Evolutionary conservation across 1,140 invertebrate species (phyloP).

Genomic region (Ridgeia piscesae): DNA sequence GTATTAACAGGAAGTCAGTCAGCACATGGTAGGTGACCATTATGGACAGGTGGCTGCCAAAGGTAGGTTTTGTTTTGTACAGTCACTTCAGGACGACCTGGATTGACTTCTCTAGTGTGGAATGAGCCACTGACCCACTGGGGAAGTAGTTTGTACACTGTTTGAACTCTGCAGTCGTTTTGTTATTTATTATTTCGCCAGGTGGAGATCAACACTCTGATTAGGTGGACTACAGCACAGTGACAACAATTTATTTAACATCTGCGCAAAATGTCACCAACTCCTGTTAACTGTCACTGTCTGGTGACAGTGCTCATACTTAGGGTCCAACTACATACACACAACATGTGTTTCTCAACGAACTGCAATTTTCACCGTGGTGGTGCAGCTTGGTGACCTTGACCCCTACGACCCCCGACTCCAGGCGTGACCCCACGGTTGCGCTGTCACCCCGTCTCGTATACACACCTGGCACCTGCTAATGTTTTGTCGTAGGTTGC

Average conservation of each 20-base stretch:
- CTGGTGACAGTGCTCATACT: too few species aligned
- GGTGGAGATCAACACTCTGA: neutral
- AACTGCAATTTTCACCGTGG: too few species aligned
- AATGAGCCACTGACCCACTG: neutral
- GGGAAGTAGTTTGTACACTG: neutral
- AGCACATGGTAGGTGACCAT: too few species aligned
- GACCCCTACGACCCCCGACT: neutral
- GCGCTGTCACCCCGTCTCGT: slow-evolving; percentile 16
- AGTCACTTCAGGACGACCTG: too few species aligned
- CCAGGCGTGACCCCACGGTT: neutral
- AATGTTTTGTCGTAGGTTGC: slow-evolving; percentile 77
- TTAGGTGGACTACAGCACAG: neutral
- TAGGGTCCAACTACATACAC: too few species aligned
- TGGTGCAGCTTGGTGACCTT: neutral
- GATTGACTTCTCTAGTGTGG: too few species aligned
- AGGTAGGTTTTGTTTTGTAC: too few species aligned
- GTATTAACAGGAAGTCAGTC: too few species aligned
- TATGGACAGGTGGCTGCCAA: too few species aligned
- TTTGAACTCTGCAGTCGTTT: neutral
- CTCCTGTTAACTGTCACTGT: too few species aligned
- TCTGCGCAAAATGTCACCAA: neutral
- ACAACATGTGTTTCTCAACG: neutral
- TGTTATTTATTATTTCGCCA: neutral
- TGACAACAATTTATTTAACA: neutral
- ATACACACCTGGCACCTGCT: slow-evolving; percentile 96